phyloP scores from a whole-genome alignment of 2,113 vertebrate species.

The Macaca nemestrina region DNA sequence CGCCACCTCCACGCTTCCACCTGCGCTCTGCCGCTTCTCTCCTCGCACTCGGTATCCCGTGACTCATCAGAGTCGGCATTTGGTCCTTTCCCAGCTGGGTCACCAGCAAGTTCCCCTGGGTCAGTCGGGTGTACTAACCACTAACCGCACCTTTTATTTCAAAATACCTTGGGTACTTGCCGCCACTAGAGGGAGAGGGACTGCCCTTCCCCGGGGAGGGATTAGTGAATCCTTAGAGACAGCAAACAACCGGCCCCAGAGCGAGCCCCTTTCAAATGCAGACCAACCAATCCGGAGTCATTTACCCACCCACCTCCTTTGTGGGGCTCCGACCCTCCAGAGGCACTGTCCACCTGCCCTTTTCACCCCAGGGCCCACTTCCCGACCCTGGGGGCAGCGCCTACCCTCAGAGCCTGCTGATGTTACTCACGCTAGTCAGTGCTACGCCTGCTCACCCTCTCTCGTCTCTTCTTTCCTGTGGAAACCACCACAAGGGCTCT shows the following conservation, averaged over 20 bases:
- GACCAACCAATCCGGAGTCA: not conserved
- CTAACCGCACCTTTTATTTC: not conserved
- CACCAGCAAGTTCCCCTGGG: too few relatives aligned
- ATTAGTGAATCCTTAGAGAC: not conserved
- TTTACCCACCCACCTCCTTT: not conserved
- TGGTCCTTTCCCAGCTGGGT: not conserved
- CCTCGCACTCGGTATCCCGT: not conserved
- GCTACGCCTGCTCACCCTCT: not conserved
- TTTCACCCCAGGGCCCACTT: not conserved
- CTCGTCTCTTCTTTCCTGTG: not conserved
- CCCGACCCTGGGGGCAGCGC: not conserved
- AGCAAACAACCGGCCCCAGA: fast-evolving
- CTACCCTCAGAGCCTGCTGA: not conserved
- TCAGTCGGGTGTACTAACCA: not conserved
- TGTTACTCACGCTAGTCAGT: not conserved
- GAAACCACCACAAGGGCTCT: fast-evolving
- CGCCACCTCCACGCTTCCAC: not conserved
- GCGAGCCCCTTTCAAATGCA: not conserved
- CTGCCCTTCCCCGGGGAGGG: not conserved
- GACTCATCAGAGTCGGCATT: not conserved
- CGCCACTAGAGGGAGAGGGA: too few relatives aligned
- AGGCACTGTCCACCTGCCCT: not conserved
- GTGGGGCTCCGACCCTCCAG: not conserved
- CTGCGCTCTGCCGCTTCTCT: not conserved
- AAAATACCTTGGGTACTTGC: not conserved